Evolutionary conservation across 2,113 vertebrate species (phyloP).

Genomic region (Pelodiscus sinensis): DNA sequence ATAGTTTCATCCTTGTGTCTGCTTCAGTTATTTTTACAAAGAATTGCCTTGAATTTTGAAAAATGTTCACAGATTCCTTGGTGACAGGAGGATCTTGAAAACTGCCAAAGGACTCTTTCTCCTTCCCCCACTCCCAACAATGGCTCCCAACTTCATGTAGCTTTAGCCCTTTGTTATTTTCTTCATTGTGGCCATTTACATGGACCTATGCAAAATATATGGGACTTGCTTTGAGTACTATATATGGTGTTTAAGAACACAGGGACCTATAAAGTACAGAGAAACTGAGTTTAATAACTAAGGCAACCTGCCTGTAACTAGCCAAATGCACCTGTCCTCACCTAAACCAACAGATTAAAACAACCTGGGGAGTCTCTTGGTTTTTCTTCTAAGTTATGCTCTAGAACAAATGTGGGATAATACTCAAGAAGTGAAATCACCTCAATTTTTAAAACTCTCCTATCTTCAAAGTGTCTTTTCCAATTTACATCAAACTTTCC

Average conservation of each 20-base stretch:
- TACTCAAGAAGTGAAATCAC: slow-evolving; percentile 33
- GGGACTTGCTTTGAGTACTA: not conserved
- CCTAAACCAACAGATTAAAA: slow-evolving; percentile 22
- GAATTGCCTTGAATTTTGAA: not conserved
- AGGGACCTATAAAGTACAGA: not conserved
- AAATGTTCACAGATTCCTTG: not conserved
- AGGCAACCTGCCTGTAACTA: not conserved
- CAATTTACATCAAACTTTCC: slow-evolving; percentile 14
- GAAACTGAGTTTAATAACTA: not conserved
- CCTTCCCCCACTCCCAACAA: not conserved
- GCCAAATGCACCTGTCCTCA: not conserved
- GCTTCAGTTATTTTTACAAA: not conserved
- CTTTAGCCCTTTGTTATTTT: not conserved
- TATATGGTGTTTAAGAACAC: not conserved
- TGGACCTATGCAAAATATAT: not conserved
- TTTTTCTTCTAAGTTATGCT: not conserved
- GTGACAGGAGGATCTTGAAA: not conserved
- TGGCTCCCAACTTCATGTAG: not conserved
- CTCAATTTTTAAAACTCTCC: not conserved
- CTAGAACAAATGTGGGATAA: slow-evolving; percentile 29
- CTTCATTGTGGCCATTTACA: not conserved
- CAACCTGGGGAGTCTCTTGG: not conserved
- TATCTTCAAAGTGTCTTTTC: slow-evolving; percentile 29
- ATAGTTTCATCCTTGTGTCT: not conserved
- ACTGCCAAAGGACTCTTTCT: not conserved